These are phyloP conservation scores for Rhabdomys pumilio DNA, from an alignment of 2,797 vertebrate genomes.

Conservation along the genomic window DNA sequence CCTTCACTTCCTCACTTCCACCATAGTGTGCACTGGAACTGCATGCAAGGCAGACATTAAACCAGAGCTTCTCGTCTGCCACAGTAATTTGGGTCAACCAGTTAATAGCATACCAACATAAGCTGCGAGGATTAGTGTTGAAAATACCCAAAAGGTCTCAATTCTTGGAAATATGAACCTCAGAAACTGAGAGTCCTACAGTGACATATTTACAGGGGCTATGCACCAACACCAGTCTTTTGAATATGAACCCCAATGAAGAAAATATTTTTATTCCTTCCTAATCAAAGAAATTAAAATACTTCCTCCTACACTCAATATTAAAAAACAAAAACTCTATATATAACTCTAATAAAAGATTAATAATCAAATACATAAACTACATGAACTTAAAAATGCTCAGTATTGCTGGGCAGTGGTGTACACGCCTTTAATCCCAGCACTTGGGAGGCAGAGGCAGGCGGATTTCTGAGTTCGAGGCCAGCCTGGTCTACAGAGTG, in stretches of 20 bases:
- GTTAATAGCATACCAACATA: background rate
- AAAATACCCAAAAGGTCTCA: conserved; percentile 10
- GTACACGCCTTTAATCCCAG: no score
- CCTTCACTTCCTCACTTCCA: conserved; percentile 43
- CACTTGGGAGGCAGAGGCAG: no score
- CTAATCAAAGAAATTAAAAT: conserved; percentile 27
- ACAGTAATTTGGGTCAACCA: background rate
- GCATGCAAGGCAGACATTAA: background rate
- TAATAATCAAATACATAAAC: background rate
- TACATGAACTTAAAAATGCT: background rate
- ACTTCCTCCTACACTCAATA: background rate
- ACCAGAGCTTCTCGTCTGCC: background rate
- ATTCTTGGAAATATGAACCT: conserved; percentile 6
- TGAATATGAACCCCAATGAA: background rate
- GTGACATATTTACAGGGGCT: background rate
- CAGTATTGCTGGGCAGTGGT: no score
- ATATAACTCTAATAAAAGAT: background rate
- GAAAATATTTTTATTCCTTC: conserved; percentile 47
- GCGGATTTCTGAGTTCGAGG: no score
- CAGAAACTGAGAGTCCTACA: background rate
- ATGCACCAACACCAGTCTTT: background rate
- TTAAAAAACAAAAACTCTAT: conserved; percentile 17
- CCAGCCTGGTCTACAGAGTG: no score
- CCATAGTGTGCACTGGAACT: background rate
- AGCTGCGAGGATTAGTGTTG: background rate